A percentile compares a stretch with the other conserved stretches of the same genome.
phyloP scores from a whole-genome alignment of 2,113 vertebrate genomes.

The Pseudopipra pipra region DNA sequence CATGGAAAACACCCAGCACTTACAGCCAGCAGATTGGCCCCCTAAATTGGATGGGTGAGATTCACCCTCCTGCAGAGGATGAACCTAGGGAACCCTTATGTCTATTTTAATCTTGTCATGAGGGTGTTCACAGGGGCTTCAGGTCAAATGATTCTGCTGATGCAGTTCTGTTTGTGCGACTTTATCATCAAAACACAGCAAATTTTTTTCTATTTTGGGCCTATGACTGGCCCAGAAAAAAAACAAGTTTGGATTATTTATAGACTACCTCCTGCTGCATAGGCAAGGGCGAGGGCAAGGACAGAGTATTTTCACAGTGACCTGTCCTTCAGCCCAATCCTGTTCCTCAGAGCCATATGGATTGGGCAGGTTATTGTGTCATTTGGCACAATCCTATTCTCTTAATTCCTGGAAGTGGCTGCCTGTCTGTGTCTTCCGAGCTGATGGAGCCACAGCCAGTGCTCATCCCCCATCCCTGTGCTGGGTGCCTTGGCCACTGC shows the following conservation, averaged over 20 bases:
- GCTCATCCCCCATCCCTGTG: accelerated
- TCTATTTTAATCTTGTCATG: not conserved
- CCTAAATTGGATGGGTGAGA: not conserved
- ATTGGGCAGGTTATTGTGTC: not conserved
- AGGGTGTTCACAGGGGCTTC: not conserved
- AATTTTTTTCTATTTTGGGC: not conserved
- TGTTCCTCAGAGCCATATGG: not conserved
- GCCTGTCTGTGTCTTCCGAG: not conserved
- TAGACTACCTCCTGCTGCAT: accelerated
- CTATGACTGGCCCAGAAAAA: not conserved
- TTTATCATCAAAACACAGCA: not conserved
- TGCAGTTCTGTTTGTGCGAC: not conserved
- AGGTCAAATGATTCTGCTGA: not conserved
- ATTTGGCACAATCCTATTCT: not conserved
- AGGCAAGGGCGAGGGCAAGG: not conserved
- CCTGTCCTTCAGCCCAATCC: not conserved
- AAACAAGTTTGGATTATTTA: not conserved
- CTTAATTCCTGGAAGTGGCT: not conserved
- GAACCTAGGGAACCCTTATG: not conserved
- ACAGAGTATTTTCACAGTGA: not conserved
- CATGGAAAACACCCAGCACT: not conserved
- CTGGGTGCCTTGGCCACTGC: not conserved
- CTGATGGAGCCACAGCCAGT: accelerated
- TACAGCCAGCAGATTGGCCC: not conserved
- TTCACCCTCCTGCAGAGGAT: not conserved